phyloP scores from a whole-genome alignment of 2,113 vertebrate genomes.

The Lucifuga dentata region DNA sequence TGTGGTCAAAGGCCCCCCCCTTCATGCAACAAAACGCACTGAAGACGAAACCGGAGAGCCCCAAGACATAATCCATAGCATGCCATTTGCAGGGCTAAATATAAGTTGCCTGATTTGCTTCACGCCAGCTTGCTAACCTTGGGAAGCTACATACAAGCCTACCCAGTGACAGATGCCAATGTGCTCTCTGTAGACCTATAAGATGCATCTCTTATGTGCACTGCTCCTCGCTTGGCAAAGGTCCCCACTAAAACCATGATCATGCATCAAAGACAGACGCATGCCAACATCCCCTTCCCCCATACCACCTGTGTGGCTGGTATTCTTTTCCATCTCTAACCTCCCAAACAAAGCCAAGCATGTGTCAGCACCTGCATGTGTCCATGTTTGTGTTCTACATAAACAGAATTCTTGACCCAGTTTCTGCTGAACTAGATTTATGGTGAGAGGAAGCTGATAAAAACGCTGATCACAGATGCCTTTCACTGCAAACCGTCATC shows the following conservation, averaged over 20 bases:
- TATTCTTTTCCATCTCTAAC: slow-evolving; percentile 54
- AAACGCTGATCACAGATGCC: slow-evolving; percentile 60
- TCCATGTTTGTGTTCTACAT: slow-evolving; percentile 19
- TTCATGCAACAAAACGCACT: slow-evolving; percentile 68
- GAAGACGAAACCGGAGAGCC: slow-evolving; percentile 84
- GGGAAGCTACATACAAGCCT: slow-evolving; percentile 62
- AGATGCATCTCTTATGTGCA: slow-evolving; percentile 54
- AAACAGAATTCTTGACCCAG: slow-evolving; percentile 19
- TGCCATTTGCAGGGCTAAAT: slow-evolving; percentile 83
- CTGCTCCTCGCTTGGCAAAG: slow-evolving; percentile 27
- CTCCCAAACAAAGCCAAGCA: slow-evolving; percentile 48
- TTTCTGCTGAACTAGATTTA: slow-evolving; percentile 17
- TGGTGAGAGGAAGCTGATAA: slow-evolving; percentile 19
- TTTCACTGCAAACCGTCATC: slow-evolving; percentile 48
- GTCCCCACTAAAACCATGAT: slow-evolving; percentile 47
- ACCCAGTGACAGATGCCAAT: slow-evolving; percentile 64
- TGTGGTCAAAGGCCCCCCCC: slow-evolving; percentile 55
- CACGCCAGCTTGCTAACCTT: slow-evolving; percentile 76
- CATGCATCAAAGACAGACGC: slow-evolving; percentile 48
- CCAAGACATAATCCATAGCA: slow-evolving; percentile 81
- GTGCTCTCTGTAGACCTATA: slow-evolving; percentile 59
- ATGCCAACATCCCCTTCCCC: slow-evolving; percentile 42
- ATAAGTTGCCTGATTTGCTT: slow-evolving; percentile 81
- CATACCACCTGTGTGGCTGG: slow-evolving; percentile 45
- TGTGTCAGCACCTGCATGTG: slow-evolving; percentile 30